A percentile compares a stretch with the other conserved stretches of the same genome.
Conservation (phyloP, 2,888 invertebrate genomes). For the Drosophila subquinaria region DNA sequence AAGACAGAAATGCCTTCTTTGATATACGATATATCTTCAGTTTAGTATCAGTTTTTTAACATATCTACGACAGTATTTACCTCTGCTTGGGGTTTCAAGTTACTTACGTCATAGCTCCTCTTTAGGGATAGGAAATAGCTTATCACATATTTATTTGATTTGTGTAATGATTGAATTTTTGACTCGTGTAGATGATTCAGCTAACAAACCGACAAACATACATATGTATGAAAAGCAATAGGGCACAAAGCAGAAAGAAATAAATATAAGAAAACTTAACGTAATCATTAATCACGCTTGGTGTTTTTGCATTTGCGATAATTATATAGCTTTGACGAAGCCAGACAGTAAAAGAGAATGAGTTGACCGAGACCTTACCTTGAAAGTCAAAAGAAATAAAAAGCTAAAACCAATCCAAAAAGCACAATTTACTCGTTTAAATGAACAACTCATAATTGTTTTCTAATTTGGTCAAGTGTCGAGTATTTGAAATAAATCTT, state of each 20-base stretch:
- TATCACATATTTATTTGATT: conserved; percentile 17
- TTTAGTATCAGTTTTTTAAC: background rate
- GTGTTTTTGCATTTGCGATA: conserved; percentile 65
- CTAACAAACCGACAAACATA: background rate
- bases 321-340: conserved; percentile 56
- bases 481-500: conserved; percentile 7
- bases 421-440: conserved; percentile 7
- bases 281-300: conserved; percentile 69
- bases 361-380: conserved; percentile 77
- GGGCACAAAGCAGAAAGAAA: conserved; percentile 12
- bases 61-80: background rate
- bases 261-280: conserved; percentile 36
- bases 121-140: background rate
- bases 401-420: conserved; percentile 9
- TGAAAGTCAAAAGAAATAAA: conserved; percentile 41
- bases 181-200: conserved; percentile 34
- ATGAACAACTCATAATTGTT: conserved; percentile 24
- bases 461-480: background rate
- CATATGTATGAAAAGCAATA: background rate
- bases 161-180: conserved; percentile 27
- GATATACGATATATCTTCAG: too few relatives aligned
- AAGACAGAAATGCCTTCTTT: too few relatives aligned
- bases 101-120: background rate
- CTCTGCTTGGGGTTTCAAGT: background rate
- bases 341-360: conserved; percentile 59